phyloP scores from a whole-genome alignment of 2,888 invertebrate species.

The Trypoxylon attenuatum region DNA sequence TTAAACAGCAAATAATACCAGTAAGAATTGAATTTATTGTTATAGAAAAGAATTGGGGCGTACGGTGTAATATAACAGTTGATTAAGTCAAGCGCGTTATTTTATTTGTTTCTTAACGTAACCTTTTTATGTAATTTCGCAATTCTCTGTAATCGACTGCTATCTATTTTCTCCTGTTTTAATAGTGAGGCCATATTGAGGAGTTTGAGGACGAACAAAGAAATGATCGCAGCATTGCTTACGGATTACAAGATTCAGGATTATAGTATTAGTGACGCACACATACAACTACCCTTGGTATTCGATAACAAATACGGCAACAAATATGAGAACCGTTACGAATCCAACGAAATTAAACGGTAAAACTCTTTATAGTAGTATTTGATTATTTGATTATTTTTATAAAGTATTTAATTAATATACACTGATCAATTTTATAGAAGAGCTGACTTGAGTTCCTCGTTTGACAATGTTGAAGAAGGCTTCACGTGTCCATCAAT shows the following conservation, averaged over 20 bases:
- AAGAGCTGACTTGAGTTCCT: conserved; percentile 79
- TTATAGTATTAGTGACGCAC: conserved; percentile 78
- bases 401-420: neutral
- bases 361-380: conserved; percentile 24
- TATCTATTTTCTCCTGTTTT: no score
- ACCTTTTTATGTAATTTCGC: no score
- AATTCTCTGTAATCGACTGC: no score
- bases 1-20: no score
- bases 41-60: no score
- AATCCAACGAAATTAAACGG: conserved; percentile 72
- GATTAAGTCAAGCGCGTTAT: no score
- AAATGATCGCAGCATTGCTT: conserved; percentile 82
- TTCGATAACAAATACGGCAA: conserved; percentile 55
- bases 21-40: no score
- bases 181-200: conserved; percentile 81
- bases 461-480: conserved; percentile 77
- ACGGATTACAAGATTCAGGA: conserved; percentile 81
- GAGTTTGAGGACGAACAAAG: conserved; percentile 81
- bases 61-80: no score
- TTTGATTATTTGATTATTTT: neutral
- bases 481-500: conserved; percentile 88
- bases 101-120: neutral
- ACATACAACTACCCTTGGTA: conserved; percentile 71
- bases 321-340: conserved; percentile 59
- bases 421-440: conserved; percentile 68